phyloP scores from a whole-genome alignment of 2,797 vertebrate species.

The Rhinichthys osculus region DNA sequence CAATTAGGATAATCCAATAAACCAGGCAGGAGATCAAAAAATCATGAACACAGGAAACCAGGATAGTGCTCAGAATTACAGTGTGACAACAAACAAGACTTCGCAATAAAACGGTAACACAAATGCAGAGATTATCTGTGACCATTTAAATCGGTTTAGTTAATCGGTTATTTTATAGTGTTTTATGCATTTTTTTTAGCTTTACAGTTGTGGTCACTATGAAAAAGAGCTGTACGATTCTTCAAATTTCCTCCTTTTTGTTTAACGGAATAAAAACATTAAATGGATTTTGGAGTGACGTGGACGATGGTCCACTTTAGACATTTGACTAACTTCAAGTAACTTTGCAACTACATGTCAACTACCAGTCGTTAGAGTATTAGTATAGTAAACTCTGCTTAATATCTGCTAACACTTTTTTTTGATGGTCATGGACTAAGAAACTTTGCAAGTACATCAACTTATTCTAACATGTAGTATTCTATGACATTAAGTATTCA shows the following conservation, averaged over 20 bases:
- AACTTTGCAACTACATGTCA: background rate
- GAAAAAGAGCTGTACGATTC: background rate
- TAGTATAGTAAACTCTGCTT: background rate
- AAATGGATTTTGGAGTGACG: no score
- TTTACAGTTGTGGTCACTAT: background rate
- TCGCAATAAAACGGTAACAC: background rate
- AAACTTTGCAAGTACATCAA: background rate
- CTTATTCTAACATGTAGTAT: background rate
- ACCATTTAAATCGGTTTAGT: background rate
- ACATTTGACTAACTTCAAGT: background rate
- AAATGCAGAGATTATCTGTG: background rate
- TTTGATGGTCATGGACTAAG: background rate
- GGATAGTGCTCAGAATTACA: no score
- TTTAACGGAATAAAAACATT: background rate
- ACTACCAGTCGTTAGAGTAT: background rate
- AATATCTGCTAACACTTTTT: background rate
- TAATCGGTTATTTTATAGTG: background rate
- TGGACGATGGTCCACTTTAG: background rate
- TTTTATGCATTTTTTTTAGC: background rate
- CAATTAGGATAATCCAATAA: no score
- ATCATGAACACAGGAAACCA: no score
- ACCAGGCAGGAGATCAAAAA: no score
- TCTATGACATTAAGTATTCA: background rate
- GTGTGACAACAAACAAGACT: no score
- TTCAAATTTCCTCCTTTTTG: background rate